Evolutionary conservation across 2,797 vertebrate species (phyloP), one percentile per base, ranked within the genome.

Genomic region (Pseudopleuronectes americanus): DNA sequence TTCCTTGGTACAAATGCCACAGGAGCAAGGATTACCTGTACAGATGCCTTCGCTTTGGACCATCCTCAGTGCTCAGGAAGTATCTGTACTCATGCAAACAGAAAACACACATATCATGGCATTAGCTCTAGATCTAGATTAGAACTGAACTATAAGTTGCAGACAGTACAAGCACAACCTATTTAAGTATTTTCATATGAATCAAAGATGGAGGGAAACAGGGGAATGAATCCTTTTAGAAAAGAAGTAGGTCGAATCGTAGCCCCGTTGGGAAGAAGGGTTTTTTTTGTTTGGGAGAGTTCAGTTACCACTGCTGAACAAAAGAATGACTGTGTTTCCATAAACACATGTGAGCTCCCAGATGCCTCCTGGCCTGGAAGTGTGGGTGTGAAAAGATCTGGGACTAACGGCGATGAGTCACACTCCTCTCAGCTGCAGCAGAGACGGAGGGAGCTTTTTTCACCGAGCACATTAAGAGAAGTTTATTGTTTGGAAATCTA

Each of bases 61-160:
- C 93, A n/a, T 98, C 96, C 82, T 99, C 98, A 0, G 97, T 99
- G 91, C 97, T 99, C 76, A 99, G 81, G 87, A 99, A 99, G 80
- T 99, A 99, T 90, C 98, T 99, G 72, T 21, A 43, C 58, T 3
- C 31, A 52, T 0, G 38, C 0, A 58, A 4, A 38, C 58, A 22
- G 19, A 16, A 51, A 26, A 31, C 10, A n/a, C 7, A 13, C 60
- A 12, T 33, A 41, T 16, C 14, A 13, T 41, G 38, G 10, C 38
- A 43, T 33, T 33, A 33, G 31, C 33, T 33, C 56, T 38, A 4
- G n/a, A n/a, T n/a, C n/a, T n/a, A n/a, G n/a, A n/a, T n/a, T n/a
- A n/a, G n/a, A n/a, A 51, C 62, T 3, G 28, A 8, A 31, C 28
- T 31, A 31, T 31, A 31, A 31, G 28, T 31, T 31, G 28, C 28